A percentile compares a stretch with the other conserved stretches of the same genome.
These are phyloP conservation scores for Chironomus riparius DNA, from an alignment of 2,888 invertebrate genomes.

Conservation along the genomic window DNA sequence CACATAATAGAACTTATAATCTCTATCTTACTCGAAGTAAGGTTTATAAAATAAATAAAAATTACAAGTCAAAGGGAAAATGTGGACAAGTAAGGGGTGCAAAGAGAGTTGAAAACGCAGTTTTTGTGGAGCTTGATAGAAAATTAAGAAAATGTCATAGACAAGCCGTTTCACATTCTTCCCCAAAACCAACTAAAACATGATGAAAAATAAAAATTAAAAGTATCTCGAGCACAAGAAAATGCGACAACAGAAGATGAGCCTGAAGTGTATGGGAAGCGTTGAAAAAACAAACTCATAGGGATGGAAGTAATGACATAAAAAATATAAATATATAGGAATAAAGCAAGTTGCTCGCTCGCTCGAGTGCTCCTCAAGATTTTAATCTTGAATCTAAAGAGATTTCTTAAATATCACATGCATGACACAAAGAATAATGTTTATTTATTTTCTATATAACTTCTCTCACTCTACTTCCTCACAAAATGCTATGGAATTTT, in stretches of 20 bases:
- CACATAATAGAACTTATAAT: conserved; percentile 20
- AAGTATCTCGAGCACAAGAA: not conserved
- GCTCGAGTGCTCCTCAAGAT: conserved; percentile 3
- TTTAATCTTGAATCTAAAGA: not conserved
- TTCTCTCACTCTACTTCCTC: not conserved
- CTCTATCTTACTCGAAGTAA: not conserved
- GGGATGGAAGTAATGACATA: not conserved
- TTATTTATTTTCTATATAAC: conserved; percentile 6
- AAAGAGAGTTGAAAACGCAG: no score
- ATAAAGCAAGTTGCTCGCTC: not conserved
- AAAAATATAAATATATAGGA: not conserved
- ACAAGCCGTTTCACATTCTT: no score
- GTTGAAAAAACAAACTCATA: not conserved
- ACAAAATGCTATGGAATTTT: not conserved
- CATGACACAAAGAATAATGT: conserved; percentile 17
- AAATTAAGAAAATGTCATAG: no score
- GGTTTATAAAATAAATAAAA: no score
- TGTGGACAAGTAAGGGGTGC: no score
- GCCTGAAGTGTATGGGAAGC: not conserved
- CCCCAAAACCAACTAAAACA: no score
- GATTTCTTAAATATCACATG: not conserved
- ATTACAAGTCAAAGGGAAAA: not conserved
- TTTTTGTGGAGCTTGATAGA: no score
- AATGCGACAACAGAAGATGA: not conserved
- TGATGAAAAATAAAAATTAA: no score